Percentiles rank a stretch among this genome's conserved stretches.
Evolutionary conservation across 2,797 vertebrate species (phyloP).

Genomic region (Myioborus melanocephalus): DNA sequence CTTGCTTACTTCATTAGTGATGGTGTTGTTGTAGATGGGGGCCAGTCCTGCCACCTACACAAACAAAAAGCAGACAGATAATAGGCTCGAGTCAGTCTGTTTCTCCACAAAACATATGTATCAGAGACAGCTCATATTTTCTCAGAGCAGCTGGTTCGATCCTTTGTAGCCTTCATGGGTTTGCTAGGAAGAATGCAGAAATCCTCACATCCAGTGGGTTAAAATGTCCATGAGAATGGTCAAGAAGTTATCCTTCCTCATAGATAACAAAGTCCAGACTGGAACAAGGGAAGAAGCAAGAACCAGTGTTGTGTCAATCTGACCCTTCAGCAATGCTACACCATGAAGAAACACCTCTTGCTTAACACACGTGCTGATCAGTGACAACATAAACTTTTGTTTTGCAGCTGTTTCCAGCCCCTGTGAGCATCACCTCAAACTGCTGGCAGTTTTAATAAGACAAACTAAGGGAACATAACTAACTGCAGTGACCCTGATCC

Average conservation of each 20-base stretch:
- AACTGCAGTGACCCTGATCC: neutral
- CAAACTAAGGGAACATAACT: neutral
- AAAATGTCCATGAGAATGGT: rapidly evolving
- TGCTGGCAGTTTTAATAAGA: neutral
- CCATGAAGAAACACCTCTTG: neutral
- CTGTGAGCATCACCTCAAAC: neutral
- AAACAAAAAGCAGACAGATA: neutral
- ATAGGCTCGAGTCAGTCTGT: neutral
- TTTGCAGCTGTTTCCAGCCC: neutral
- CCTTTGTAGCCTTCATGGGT: neutral
- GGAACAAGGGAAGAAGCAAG: neutral
- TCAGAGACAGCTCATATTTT: neutral
- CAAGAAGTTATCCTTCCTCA: neutral
- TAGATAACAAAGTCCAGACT: neutral
- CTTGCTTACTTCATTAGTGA: neutral
- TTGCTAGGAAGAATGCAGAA: neutral
- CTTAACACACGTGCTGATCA: neutral
- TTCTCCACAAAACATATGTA: neutral
- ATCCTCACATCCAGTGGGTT: neutral
- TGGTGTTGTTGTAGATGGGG: neutral
- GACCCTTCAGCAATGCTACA: neutral
- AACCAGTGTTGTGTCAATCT: neutral
- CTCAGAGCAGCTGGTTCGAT: neutral
- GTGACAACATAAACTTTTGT: rapidly evolving
- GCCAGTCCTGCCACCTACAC: neutral